These are phyloP conservation scores for Ormyrus rosae DNA, from an alignment of 2,888 invertebrate species.

Conservation along the genomic window DNA sequence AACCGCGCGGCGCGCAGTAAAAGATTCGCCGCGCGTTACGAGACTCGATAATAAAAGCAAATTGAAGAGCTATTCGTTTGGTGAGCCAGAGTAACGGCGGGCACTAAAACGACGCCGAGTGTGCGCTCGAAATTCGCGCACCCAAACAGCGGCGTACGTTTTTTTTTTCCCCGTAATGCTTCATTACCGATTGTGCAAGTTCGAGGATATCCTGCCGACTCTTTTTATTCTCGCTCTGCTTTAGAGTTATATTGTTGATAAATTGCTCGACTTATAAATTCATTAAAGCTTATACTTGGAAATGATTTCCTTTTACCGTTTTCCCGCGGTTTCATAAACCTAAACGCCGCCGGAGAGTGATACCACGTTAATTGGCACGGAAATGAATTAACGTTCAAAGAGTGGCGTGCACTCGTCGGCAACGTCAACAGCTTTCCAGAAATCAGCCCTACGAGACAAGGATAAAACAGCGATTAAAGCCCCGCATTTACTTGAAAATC, in stretches of 20 bases:
- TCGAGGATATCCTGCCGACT: neutral
- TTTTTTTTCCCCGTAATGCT: neutral
- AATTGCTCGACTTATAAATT: too few species aligned
- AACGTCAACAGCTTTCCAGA: too few species aligned
- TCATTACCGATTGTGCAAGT: constrained; percentile 27
- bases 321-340: too few species aligned
- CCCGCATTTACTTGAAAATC: neutral
- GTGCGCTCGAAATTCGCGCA: constrained; percentile 29
- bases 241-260: neutral
- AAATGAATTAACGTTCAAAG: too few species aligned
- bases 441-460: neutral
- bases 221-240: neutral
- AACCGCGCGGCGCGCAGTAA: constrained; percentile 3
- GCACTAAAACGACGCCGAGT: constrained; percentile 20
- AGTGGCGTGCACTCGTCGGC: too few species aligned
- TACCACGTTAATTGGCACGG: too few species aligned
- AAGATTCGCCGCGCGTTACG: constrained; percentile 35
- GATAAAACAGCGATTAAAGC: neutral
- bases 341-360: too few species aligned
- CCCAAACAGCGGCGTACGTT: neutral
- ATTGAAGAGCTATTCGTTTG: constrained; percentile 44
- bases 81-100: neutral
- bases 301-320: too few species aligned
- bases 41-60: constrained; percentile 52
- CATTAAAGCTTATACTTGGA: too few species aligned